Conservation (phyloP, 1,140 invertebrate genomes). For the Trichoplusia ni region DNA sequence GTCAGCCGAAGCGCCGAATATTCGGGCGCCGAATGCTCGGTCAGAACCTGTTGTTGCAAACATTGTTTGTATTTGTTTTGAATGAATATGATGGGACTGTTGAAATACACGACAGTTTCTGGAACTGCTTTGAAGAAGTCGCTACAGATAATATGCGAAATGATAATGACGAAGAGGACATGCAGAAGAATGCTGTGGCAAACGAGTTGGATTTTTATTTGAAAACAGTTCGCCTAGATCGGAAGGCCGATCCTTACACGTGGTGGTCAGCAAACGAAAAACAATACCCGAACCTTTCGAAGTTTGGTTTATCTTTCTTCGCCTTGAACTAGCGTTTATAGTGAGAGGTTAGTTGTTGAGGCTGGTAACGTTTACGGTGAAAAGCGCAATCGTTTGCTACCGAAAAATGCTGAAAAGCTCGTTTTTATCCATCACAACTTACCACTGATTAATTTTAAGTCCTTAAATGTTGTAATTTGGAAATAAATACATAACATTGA, state of each 20-base stretch:
- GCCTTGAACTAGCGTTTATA: constrained; percentile 34
- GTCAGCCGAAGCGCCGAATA: too few species aligned
- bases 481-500: constrained; percentile 29
- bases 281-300: constrained; percentile 43
- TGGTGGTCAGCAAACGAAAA: constrained; percentile 38
- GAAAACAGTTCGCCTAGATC: constrained; percentile 47
- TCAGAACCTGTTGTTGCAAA: too few species aligned
- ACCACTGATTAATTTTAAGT: constrained; percentile 28
- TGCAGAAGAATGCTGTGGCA: constrained; percentile 49
- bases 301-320: constrained; percentile 42
- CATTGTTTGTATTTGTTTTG: too few species aligned
- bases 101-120: constrained; percentile 55
- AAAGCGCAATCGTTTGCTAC: constrained; percentile 31
- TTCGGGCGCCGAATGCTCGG: too few species aligned
- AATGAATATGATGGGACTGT: constrained; percentile 47
- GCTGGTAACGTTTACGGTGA: constrained; percentile 26
- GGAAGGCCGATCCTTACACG: constrained; percentile 47
- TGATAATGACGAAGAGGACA: constrained; percentile 44
- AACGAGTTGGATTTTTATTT: constrained; percentile 52
- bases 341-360: constrained; percentile 27
- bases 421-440: constrained; percentile 30
- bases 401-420: constrained; percentile 27
- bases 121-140: constrained; percentile 49
- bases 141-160: constrained; percentile 46
- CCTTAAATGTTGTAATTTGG: constrained; percentile 27